A percentile compares a stretch with the other conserved stretches of the same genome.
These are phyloP conservation scores for Ophthalmolycus amberensis DNA, from an alignment of 2,113 vertebrate genomes.

Conservation along the genomic window DNA sequence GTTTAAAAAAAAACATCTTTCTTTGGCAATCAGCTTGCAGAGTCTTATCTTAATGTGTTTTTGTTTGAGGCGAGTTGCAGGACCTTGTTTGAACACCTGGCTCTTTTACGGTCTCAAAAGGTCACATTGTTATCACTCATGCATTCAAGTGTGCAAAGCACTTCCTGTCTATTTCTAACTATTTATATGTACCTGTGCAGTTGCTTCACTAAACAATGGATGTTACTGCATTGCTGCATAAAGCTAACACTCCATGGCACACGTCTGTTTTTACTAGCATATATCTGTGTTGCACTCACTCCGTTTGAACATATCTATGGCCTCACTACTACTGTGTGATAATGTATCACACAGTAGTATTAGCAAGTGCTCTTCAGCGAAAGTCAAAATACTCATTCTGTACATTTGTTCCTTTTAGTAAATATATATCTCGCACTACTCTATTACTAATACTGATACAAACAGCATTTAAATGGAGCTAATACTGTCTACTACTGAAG, in stretches of 20 bases:
- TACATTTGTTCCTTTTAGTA: neutral
- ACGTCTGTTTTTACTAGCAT: slow-evolving; percentile 13
- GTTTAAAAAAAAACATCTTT: neutral
- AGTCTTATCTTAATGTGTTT: neutral
- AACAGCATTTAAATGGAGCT: neutral
- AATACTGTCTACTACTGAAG: neutral
- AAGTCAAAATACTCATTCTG: neutral
- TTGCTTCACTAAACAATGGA: neutral
- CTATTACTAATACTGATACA: neutral
- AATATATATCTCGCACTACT: neutral
- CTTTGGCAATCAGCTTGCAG: neutral
- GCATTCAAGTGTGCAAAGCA: neutral
- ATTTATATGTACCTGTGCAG: neutral
- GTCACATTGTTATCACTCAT: neutral
- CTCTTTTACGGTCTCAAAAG: neutral
- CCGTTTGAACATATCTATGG: neutral
- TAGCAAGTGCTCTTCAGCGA: too few relatives aligned
- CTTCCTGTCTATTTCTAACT: neutral
- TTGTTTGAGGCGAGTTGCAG: neutral
- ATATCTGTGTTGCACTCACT: slow-evolving; percentile 1
- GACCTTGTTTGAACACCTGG: neutral
- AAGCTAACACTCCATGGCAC: neutral
- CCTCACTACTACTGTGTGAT: too few relatives aligned
- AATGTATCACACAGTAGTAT: too few relatives aligned
- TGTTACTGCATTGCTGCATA: neutral